Evolutionary conservation across 2,797 vertebrate species (phyloP), one percentile per base, ranked within the genome.

Genomic region (Hemitrygon akajei): DNA sequence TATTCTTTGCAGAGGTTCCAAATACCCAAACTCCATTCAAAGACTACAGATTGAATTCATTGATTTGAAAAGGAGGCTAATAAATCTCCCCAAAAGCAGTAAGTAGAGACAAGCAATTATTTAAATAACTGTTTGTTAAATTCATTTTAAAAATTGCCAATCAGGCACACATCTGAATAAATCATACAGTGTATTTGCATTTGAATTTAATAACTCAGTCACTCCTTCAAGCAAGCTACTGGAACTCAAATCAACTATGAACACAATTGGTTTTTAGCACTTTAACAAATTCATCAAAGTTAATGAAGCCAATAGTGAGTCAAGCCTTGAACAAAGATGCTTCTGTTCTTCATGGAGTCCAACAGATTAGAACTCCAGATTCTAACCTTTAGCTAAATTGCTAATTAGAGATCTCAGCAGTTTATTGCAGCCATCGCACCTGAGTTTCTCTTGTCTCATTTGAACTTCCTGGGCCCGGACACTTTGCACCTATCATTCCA

Each of bases 41-140:
- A 89, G 86, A 20, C 86, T 69, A 12, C 86, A 3, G n/a, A 89
- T 89, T n/a, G 60, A 89, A 89, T 69, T 89, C n/a, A 89, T 69
- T 89, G 86, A 89, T 89, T 89, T 7, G 34, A 89, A 89, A 69
- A 37, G n/a, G 34, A 37, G 86, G 7, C 86, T 69, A 89, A 89
- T 89, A 89, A 89, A 89, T 89, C 63, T 89, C n/a, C n/a, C 30
- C 20, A 18, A 89, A 69, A 69, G 69, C 63, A 89, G 86, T 89
- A 89, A 89, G 60, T 37, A 37, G 86, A 89, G 16, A 34, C 86
- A 69, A 89, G 86, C 86, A 89, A 89, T 89, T 69, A 89, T 89
- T 89, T 89, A 89, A 89, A 69, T 89, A 89, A 69, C 86, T 22
- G n/a, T 69, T 89, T 69, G n/a, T 16, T 69, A 37, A 69, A 66